Evolutionary conservation across 1,140 invertebrate species (phyloP), one percentile per base, ranked within the genome.

Genomic region (Pogonomyrmex barbatus): DNA sequence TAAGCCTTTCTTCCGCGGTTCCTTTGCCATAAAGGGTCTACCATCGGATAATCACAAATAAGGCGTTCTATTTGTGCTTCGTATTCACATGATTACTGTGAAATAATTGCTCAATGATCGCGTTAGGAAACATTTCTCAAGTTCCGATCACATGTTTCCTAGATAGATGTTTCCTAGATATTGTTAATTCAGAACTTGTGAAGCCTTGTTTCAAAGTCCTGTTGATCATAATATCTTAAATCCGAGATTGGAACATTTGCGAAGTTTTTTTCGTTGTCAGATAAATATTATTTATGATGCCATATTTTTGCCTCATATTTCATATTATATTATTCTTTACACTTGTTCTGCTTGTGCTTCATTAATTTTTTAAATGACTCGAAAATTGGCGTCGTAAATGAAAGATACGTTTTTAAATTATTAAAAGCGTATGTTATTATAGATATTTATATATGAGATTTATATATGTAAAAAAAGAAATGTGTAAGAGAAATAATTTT

Each of bases 1-100:
- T 91, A 96, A 96, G 76, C 96, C 96, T 0, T 89, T 97, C 45
- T 97, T 97, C 92, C 95, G 96, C 2, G 96, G 96, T n/a, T 95
- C 94, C 9, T 96, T 97, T 88, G 95, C 96, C 62, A 96, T 97
- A 73, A 96, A 96, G 90, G 96, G 96, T 0, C 94, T 96, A n/a
- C 94, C 95, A 5, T 95, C 94, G 17, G 94, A 95, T 73, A 91
- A 92, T 1, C 88, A 9, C 6, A 87, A 84, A 5, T 89, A 85
- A 54, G 39, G 12, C 14, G 39, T 42, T 6, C n/a, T 4, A 52
- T 10, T 12, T 62, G 6, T 56, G 5, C 17, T 52, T 30, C 12
- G 2, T 14, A 30, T 24, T 1, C 1, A n/a, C 8, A 24, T 50
- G 1, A n/a, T 4, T 9, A 8, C 12, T 10, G 8, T 0, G 0